Percentiles rank a stretch among this genome's conserved stretches.
Evolutionary conservation across 2,888 invertebrate species (phyloP).

Genomic region (Hypena proboscidalis): DNA sequence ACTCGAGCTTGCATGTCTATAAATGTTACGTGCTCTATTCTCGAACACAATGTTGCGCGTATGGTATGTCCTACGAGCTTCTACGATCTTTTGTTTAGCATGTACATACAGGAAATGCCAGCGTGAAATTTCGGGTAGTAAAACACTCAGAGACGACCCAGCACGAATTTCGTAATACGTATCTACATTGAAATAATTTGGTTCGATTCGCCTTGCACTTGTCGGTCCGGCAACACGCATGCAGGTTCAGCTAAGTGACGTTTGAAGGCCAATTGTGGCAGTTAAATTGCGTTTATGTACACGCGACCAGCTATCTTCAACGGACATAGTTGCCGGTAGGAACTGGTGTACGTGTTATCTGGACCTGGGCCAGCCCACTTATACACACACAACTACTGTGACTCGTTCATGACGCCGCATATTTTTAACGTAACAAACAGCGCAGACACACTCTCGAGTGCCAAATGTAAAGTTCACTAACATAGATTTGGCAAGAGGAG

Average conservation of each 20-base stretch:
- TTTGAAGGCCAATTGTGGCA: conserved; percentile 50
- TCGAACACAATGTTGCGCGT: too few relatives aligned
- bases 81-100: too few relatives aligned
- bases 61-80: too few relatives aligned
- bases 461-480: conserved; percentile 84
- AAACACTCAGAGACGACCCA: too few relatives aligned
- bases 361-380: conserved; percentile 73
- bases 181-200: conserved; percentile 45
- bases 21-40: too few relatives aligned
- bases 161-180: conserved; percentile 35
- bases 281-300: conserved; percentile 38
- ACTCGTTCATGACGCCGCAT: conserved; percentile 82
- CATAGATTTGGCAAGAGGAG: conserved; percentile 80
- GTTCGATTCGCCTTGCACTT: conserved; percentile 36
- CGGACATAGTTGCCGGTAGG: conserved; percentile 43
- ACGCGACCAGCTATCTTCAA: conserved; percentile 30
- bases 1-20: too few relatives aligned
- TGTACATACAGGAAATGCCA: too few relatives aligned
- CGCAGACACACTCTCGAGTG: conserved; percentile 76
- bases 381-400: conserved; percentile 65
- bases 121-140: too few relatives aligned
- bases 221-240: conserved; percentile 34
- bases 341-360: conserved; percentile 55
- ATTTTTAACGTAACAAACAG: conserved; percentile 83
- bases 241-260: conserved; percentile 41